A percentile compares a stretch with the other conserved stretches of the same genome.
Conservation (phyloP, 2,797 vertebrate genomes). For the Propithecus perrieri region DNA sequence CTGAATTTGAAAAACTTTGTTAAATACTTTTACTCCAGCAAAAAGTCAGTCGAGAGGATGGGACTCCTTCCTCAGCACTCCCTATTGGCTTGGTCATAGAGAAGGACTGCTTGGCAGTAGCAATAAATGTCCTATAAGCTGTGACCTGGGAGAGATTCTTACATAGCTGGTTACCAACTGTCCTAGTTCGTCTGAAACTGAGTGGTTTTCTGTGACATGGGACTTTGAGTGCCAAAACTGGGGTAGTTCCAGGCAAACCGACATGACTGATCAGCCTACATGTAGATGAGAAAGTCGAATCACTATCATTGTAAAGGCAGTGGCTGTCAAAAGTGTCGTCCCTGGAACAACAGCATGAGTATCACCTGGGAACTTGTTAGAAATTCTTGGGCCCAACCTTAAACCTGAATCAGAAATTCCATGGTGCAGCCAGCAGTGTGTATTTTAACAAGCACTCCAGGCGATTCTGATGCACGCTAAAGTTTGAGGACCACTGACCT, state of each 20-base stretch:
- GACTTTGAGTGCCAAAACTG: neutral
- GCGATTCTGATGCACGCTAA: neutral
- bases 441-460: neutral
- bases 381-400: neutral
- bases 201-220: neutral
- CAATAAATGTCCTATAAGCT: neutral
- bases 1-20: slow-evolving; percentile 41
- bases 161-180: neutral
- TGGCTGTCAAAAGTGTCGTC: neutral
- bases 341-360: neutral
- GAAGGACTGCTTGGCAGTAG: neutral
- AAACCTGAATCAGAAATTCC: slow-evolving; percentile 6
- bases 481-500: neutral
- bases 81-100: neutral
- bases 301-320: neutral
- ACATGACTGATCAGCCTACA: neutral
- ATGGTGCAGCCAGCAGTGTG: neutral
- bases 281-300: neutral
- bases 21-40: neutral
- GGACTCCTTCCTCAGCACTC: neutral
- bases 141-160: neutral
- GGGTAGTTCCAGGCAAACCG: neutral
- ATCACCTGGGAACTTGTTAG: neutral
- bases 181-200: neutral
- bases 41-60: neutral